Evolutionary conservation across 2,113 vertebrate species (phyloP), one percentile per base, ranked within the genome.

Genomic region (Perca flavescens): DNA sequence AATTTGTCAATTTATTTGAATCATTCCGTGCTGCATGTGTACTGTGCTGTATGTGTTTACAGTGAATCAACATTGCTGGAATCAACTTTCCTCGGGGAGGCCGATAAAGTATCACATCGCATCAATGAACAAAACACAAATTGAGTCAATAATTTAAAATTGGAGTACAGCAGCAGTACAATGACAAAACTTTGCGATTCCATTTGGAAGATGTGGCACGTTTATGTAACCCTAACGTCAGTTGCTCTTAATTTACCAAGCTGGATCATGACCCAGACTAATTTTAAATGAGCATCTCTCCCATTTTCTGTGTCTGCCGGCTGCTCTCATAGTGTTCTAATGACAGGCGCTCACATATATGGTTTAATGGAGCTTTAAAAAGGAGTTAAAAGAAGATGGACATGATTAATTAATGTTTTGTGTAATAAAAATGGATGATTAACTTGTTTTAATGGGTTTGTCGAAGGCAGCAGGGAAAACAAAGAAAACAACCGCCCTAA

Each of bases 401-500:
- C 58, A 86, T 90, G 73, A 90, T 91, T 86, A 80, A 92, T 84
- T 85, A 19, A 88, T 91, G 79, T 73, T 86, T 89, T 84, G 75
- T 72, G 82, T 67, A 46, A 80, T 90, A 75, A 79, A 80, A 91
- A 88, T 34, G 65, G 62, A 50, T 43, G 22, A 83, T 90, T 85
- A 79, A 83, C 81, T 76, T 79, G 74, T 76, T 79, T 91, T 84
- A 89, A 89, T 74, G 72, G 69, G 61, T 71, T 78, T 80, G 56
- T 83, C 74, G 79, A 76, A 77, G 53, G 49, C 69, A 67, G 74
- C 1, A 13, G 15, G 40, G 12, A 54, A 66, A 58, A 62, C 60
- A 77, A 60, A 61, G 21, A 46, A 64, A 83, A 81, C 65, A 86
- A 87, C 21, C n/a, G 56, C 49, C 58, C 36, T 34, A 3, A 60